phyloP scores from a whole-genome alignment of 2,888 invertebrate species.

The Xylota segnis region DNA sequence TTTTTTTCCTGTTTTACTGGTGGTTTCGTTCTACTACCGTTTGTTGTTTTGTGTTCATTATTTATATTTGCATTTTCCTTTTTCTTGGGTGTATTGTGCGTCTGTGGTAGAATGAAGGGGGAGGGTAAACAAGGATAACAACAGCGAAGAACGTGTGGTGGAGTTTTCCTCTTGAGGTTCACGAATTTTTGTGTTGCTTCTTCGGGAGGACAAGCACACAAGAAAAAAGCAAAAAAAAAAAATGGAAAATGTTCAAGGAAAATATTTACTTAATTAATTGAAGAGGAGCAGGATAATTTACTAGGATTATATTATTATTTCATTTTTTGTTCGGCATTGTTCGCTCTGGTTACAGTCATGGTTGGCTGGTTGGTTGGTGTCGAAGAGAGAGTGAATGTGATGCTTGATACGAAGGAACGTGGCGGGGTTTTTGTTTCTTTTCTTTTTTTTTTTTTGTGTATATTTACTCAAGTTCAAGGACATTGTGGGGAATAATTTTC shows the following conservation, averaged over 20 bases:
- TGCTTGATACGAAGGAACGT: neutral
- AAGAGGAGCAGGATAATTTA: slow-evolving; percentile 71
- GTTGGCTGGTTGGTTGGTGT: slow-evolving; percentile 9
- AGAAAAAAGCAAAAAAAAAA: slow-evolving; percentile 4
- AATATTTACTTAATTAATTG: slow-evolving; percentile 77
- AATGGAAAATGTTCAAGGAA: slow-evolving; percentile 47
- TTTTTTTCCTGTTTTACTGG: slow-evolving; percentile 18
- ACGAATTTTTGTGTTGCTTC: slow-evolving; percentile 13
- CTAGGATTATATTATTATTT: slow-evolving; percentile 71
- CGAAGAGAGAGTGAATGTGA: slow-evolving; percentile 1
- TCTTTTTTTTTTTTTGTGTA: too few relatives aligned
- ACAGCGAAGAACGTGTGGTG: slow-evolving; percentile 48
- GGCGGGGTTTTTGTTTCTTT: too few relatives aligned
- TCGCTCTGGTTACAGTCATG: slow-evolving; percentile 18
- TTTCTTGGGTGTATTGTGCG: slow-evolving; percentile 11
- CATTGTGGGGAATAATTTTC: neutral
- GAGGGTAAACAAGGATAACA: slow-evolving; percentile 56
- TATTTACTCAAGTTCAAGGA: neutral
- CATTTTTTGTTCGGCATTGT: slow-evolving; percentile 13
- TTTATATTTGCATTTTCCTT: slow-evolving; percentile 74
- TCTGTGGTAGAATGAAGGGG: neutral
- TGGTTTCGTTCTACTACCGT: neutral
- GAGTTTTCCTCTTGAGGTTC: slow-evolving; percentile 34
- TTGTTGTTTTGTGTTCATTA: slow-evolving; percentile 67
- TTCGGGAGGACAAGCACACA: neutral